Base-by-base conservation (phyloP, 2,888 invertebrate species). In the Lasioglossum pauxillum region DNA sequence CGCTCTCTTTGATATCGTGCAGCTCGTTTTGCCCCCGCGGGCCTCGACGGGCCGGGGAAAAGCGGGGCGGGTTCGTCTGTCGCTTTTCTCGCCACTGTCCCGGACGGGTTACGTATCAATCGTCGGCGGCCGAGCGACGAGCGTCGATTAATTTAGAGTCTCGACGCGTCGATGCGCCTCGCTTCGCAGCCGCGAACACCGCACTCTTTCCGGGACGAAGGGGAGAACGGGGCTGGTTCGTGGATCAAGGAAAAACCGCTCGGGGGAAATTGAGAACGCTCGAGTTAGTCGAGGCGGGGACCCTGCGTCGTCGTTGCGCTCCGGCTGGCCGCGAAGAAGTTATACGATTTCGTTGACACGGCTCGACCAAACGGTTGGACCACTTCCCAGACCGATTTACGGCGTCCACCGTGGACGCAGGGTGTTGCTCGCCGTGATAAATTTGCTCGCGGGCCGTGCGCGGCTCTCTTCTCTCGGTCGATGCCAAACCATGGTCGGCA, bases 311-410 rank as follows among this genome's bases (percentile, higher is more conserved):
- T 10, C 53, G 53, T 3, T 53, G 10, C 27, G n/a, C 27, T 27
- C 14, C 3, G 27, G 46, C 71, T 80, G 75, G 71, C 67, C 79
- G 44, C 75, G 77, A 79, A 82, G 87, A 88, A 92, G 91, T 92
- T 90, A 88, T 92, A 92, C 91, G 93, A 91, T 92, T 93, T 88
- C 91, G 92, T 90, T 93, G 93, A 92, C 92, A 92, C 90, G 91
- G 82, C 80, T 75, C 88, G 90, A 90, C 91, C 92, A 89, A 93
- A 92, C 88, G 92, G 87, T 93, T 93, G 93, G 93, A 93, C 90
- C 91, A 85, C 87, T 91, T 93, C 93, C 93, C 93, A 91, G 91
- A 92, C 91, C 93, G 93, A 93, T 93, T 93, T 92, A 92, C 93
- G 90, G 87, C 88, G 89, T 89, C 77, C 82, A 72, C 82, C 77